Base-by-base conservation (phyloP, 2,888 invertebrate genomes). In the Andrena hattorfiana region DNA sequence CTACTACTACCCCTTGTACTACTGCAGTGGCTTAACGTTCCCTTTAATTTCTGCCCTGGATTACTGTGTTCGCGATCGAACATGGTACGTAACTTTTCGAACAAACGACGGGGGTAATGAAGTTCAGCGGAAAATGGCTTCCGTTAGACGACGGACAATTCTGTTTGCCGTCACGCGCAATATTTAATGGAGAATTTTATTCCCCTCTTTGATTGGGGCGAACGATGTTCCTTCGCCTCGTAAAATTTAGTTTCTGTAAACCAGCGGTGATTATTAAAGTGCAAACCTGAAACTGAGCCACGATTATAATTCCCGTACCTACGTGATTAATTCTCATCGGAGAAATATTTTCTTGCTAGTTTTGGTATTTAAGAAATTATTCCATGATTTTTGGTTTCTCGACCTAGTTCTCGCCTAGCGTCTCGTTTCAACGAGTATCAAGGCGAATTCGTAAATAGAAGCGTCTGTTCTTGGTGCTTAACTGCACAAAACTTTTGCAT, bases 401-500 rank as follows among this genome's bases (percentile, higher is more conserved):
- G 13, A 13, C 13, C 42, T 4, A 5, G 16, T 42, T 42, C 42
- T 42, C 5, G 16, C 42, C 5, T 16, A 42, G 42, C 13, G 42
- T 42, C 16, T 42, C 42, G 42, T 16, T 26, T 10, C 10, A 1
- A 10, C 20, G 10, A 26, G 20, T 23, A 10, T 56, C 8, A 23
- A 32, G n/a, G 48, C 60, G 62, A 32, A 85, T 83, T 83, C 48
- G 71, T 69, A 81, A 85, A 72, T 77, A 68, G 49, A 48, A 64
- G 23, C 30, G 62, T 30, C 60, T 26, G 32, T 48, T 60, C 62
- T n/a, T 49, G 30, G n/a, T 60, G 67, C 60, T 26, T 10, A 13
- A 56, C 10, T 2, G 56, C 10, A 2, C 4, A 10, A 77, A 87
- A 87, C 81, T 85, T 87, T 84, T 73, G 79, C 85, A 76, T 75